phyloP scores from a whole-genome alignment of 2,113 vertebrate species.

The Gila orcuttii region DNA sequence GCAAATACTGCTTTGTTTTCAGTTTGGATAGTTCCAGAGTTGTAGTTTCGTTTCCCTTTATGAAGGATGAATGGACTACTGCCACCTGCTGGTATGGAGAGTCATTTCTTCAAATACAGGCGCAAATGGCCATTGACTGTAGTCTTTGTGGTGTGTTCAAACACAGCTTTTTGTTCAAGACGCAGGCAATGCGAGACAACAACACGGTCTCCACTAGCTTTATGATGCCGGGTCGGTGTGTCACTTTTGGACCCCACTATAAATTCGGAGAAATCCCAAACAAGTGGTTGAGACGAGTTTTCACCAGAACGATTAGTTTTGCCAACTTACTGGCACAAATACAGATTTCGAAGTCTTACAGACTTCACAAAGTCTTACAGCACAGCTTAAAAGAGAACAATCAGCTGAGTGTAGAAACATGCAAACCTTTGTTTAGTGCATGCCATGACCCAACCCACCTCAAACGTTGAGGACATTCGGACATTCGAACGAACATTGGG shows the following conservation, averaged over 20 bases:
- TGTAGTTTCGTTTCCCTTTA: not conserved
- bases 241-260: not conserved
- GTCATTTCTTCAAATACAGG: not conserved
- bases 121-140: too few species aligned
- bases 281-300: not conserved
- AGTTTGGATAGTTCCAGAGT: not conserved
- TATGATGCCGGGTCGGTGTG: not conserved
- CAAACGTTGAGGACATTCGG: not conserved
- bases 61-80: not conserved
- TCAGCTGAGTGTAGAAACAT: conserved; percentile 3
- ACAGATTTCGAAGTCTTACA: not conserved
- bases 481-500: conserved; percentile 48
- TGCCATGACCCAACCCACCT: not conserved
- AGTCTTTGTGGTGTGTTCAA: not conserved
- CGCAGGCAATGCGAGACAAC: not conserved
- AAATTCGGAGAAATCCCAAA: not conserved
- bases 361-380: not conserved
- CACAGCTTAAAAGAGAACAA: conserved; percentile 1
- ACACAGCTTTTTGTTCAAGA: not conserved
- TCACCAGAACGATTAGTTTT: not conserved
- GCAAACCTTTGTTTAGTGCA: not conserved
- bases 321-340: not conserved
- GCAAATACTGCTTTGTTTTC: not conserved
- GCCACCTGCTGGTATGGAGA: not conserved
- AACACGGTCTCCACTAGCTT: not conserved